Evolutionary conservation across 2,797 vertebrate species (phyloP), one percentile per base, ranked within the genome.

Genomic region (Chiloscyllium punctatum): DNA sequence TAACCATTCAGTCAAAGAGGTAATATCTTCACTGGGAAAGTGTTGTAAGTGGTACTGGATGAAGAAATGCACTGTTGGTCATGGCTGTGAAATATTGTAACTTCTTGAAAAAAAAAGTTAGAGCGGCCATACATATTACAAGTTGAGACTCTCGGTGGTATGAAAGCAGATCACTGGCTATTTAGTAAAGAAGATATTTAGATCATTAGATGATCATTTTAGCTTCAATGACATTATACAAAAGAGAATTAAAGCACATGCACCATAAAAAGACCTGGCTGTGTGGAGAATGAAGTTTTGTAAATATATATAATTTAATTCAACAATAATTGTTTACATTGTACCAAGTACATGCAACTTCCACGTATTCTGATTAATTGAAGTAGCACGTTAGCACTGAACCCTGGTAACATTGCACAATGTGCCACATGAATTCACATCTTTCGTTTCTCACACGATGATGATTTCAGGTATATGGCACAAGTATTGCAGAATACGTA

Each of bases 1-100:
- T 96, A 96, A 95, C 4, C 57, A 51, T 95, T 95, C 96, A 96
- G 96, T 96, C 8, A 69, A 66, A 96, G 96, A 97, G 88, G 95
- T 96, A 96, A 96, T n/a, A 96, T 27, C 48, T 95, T 57, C 48
- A 33, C 13, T 77, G 69, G 71, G 77, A n/a, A 95, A 95, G 51
- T 62, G 51, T 66, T 69, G 15, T 6, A 11, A 53, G 16, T 53
- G 71, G 48, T 48, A 95, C 6, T 7, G 72, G 48, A 25, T 74
- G 69, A 94, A 27, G 42, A 94, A 72, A 48, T 7, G 25, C 92
- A 51, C 68, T 77, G 94, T 8, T 51, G 71, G 68, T n/a, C 27
- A 77, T 77, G 33, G 33, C 42, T 48, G 25, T 72, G 68, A 71
- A 25, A 94, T 42, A 30, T 51, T 72, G 18, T 33, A 71, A 42